A percentile compares a stretch with the other conserved stretches of the same genome.
Evolutionary conservation across 2,113 vertebrate species (phyloP).

Genomic region (Hemibagrus wyckioides): DNA sequence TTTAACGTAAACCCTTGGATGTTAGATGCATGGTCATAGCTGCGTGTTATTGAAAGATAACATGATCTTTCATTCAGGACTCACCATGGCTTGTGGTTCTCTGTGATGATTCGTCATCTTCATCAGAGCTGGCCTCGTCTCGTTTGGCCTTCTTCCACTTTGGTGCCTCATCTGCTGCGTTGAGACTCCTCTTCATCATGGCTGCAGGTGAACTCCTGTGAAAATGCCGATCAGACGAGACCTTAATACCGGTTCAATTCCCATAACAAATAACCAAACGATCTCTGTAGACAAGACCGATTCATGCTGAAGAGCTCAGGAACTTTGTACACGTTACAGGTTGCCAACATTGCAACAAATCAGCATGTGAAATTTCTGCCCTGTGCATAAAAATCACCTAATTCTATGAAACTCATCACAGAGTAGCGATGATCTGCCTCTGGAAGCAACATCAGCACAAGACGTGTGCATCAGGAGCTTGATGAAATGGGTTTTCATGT

Average conservation of each 20-base stretch:
- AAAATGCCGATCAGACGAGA: background rate
- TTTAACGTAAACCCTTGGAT: too few relatives aligned
- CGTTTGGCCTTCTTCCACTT: slow-evolving; percentile 53
- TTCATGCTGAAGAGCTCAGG: background rate
- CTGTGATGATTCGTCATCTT: slow-evolving; percentile 54
- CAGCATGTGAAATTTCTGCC: background rate
- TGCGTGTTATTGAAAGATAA: background rate
- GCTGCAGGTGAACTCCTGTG: slow-evolving; percentile 44
- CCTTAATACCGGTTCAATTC: background rate
- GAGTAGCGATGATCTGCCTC: too few relatives aligned
- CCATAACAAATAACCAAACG: background rate
- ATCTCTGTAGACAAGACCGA: background rate
- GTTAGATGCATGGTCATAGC: too few relatives aligned
- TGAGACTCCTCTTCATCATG: slow-evolving; percentile 68
- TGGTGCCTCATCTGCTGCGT: slow-evolving; percentile 35
- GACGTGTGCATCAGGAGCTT: background rate
- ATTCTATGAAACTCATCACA: too few relatives aligned
- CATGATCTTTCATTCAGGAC: background rate
- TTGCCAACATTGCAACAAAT: background rate
- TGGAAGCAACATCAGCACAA: background rate
- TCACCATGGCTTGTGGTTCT: slow-evolving; percentile 60
- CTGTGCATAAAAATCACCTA: background rate
- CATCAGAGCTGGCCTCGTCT: slow-evolving; percentile 59
- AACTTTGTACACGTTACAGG: background rate
- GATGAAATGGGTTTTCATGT: background rate